phyloP scores from a whole-genome alignment of 2,113 vertebrate species.

The Megaptera novaeangliae region DNA sequence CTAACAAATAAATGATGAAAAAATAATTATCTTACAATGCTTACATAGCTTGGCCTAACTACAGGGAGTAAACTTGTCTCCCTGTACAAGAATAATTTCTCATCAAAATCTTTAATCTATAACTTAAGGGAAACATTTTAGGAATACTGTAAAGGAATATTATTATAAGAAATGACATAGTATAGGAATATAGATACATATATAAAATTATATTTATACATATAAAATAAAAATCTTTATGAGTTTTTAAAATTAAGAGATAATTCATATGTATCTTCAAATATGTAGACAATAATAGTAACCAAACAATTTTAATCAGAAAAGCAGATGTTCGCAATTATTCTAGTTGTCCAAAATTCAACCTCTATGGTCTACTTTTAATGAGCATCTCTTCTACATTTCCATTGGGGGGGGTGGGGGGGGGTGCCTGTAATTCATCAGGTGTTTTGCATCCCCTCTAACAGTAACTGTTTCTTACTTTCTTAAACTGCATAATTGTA shows the following conservation, averaged over 20 bases:
- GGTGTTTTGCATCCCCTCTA: neutral
- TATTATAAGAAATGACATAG: neutral
- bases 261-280: neutral
- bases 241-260: neutral
- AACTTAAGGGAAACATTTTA: neutral
- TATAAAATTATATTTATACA: neutral
- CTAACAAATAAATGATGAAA: neutral
- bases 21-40: neutral
- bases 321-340: neutral
- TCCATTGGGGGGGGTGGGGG: neutral
- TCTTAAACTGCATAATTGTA: neutral
- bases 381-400: neutral
- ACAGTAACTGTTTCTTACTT: neutral
- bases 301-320: neutral
- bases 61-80: neutral
- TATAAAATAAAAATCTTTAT: neutral
- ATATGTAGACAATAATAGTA: neutral
- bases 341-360: neutral
- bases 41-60: neutral
- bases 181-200: neutral
- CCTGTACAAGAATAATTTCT: neutral
- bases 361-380: neutral
- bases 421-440: neutral
- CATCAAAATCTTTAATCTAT: neutral
- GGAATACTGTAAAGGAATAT: neutral